Base-by-base conservation (phyloP, 2,797 vertebrate species). In the Streptopelia turtur region DNA sequence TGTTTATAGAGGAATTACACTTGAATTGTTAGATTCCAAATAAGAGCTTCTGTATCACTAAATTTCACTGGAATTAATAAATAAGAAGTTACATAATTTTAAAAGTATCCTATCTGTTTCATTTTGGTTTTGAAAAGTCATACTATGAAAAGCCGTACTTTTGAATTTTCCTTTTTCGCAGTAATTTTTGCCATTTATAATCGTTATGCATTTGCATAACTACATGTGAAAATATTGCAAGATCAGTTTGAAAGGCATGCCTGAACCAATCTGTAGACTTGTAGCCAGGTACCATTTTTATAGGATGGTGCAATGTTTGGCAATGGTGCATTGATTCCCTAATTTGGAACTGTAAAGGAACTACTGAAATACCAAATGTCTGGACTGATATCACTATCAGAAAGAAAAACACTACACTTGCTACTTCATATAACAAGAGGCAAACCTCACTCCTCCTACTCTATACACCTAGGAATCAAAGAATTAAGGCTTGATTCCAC, bases 361-460 rank as follows among this genome's bases (percentile, higher is more conserved):
- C 13, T 55, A 65, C 35, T 27, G 49, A 83, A 83, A 87, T 22
- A 68, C 30, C 33, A 61, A 39, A 16, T 4, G 5, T 57, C 69
- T n/a, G 50, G 13, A 47, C 49, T n/a, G 25, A 0, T 31, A 76
- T 1, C 11, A 22, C 15, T 23, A 5, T 8, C 9, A 56, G 14
- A 52, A 93, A 55, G 31, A 45, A 59, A 77, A 57, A 13, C 7
- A 47, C 20, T 43, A 3, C 64, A 52, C 23, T 37, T 41, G 13
- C 9, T 24, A 41, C 20, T 33, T 63, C 24, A 37, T 22, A 25
- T 43, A 84, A 72, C 49, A 89, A 76, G 43, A 72, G 7, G 14
- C 30, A 93, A 93, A 61, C 9, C 11, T 12, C 39, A 63, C 13
- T 35, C n/a, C 11, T 76, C 14, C 43, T 65, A 9, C 2, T 57